Percentiles rank a stretch among this genome's conserved stretches.
These are phyloP conservation scores for Drosophila sturtevanti DNA, from an alignment of 1,140 invertebrate genomes.

Conservation along the genomic window DNA sequence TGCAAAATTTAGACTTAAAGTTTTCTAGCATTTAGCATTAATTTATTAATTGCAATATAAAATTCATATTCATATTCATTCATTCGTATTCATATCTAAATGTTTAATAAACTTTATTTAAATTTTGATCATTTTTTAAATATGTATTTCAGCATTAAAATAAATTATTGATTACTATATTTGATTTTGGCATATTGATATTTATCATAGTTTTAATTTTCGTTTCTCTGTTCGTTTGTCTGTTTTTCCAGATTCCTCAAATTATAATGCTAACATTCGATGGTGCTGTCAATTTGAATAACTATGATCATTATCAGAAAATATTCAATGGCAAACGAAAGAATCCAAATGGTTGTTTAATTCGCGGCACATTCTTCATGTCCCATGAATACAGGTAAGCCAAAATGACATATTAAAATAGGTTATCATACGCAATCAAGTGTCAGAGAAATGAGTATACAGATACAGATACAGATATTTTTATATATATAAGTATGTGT, in stretches of 20 bases:
- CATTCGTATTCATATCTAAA: too few relatives aligned
- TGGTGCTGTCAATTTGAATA: slow-evolving; percentile 95
- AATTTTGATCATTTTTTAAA: too few relatives aligned
- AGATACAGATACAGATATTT: neutral
- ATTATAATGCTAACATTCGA: slow-evolving; percentile 97
- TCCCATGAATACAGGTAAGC: slow-evolving; percentile 93
- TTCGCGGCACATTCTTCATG: slow-evolving; percentile 96
- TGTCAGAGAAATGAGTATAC: neutral
- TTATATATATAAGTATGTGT: neutral
- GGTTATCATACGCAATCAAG: slow-evolving; percentile 24
- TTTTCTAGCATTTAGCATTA: too few relatives aligned
- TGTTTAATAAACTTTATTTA: too few relatives aligned
- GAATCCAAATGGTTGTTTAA: slow-evolving; percentile 95
- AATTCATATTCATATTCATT: too few relatives aligned
- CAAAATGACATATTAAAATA: slow-evolving; percentile 17
- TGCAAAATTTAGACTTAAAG: too few relatives aligned
- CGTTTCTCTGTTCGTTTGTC: neutral
- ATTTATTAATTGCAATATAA: too few relatives aligned
- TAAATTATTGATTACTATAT: too few relatives aligned
- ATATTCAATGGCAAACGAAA: slow-evolving; percentile 90
- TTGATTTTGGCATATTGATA: too few relatives aligned
- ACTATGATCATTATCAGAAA: slow-evolving; percentile 94
- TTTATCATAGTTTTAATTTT: too few relatives aligned
- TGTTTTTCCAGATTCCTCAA: slow-evolving; percentile 91
- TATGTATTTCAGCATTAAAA: too few relatives aligned